Evolutionary conservation across 2,797 vertebrate genomes (phyloP).

Genomic region (Chelonia mydas): DNA sequence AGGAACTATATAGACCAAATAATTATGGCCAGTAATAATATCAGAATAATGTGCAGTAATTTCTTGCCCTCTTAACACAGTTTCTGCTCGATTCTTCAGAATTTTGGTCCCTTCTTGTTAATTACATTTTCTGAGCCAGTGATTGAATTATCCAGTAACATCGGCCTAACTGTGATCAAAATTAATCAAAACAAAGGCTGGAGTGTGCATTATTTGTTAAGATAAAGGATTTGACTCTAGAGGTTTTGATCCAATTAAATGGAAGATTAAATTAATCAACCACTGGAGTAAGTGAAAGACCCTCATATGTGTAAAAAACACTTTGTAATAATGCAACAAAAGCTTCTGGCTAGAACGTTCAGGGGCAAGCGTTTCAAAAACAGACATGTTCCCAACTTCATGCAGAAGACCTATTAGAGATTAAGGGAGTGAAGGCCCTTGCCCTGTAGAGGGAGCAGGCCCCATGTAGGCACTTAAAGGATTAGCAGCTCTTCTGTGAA

Average conservation of each 20-base stretch:
- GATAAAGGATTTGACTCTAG: not conserved
- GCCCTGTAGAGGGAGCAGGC: not conserved
- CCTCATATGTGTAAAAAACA: rapidly evolving
- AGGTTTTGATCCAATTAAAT: not conserved
- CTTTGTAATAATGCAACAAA: not conserved
- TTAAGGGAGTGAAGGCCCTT: not conserved
- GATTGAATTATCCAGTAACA: constrained; percentile 22
- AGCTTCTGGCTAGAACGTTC: rapidly evolving
- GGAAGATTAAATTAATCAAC: not conserved
- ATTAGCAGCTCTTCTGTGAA: not conserved
- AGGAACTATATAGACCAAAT: not conserved
- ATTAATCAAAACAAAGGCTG: not conserved
- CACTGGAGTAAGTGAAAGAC: not conserved
- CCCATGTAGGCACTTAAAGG: not conserved
- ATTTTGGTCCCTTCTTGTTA: constrained; percentile 25
- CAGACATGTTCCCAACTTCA: not conserved
- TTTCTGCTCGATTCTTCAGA: not conserved
- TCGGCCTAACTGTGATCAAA: not conserved
- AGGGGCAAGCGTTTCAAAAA: not conserved
- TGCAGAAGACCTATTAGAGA: not conserved
- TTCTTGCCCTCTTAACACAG: constrained; percentile 18
- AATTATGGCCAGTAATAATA: not conserved
- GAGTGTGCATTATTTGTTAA: not conserved
- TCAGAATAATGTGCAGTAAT: not conserved
- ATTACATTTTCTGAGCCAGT: constrained; percentile 16